A percentile compares a stretch with the other conserved stretches of the same genome.
Conservation (phyloP, 2,113 vertebrate species). For the Myrmecophaga tridactyla region DNA sequence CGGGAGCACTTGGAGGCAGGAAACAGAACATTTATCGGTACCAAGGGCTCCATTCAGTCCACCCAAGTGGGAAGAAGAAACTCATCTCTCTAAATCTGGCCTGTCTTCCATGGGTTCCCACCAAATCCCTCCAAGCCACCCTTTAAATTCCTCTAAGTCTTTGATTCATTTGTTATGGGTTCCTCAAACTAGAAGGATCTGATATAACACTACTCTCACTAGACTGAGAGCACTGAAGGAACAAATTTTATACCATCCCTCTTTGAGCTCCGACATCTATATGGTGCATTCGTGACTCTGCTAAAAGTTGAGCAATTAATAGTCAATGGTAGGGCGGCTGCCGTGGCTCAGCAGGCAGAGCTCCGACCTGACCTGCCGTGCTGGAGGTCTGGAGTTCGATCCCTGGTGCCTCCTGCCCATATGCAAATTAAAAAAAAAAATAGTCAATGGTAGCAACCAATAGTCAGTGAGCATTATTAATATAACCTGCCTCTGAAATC, state of each 20-base stretch:
- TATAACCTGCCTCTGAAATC: not conserved
- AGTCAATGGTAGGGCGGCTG: not conserved
- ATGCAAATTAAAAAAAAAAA: too few species aligned
- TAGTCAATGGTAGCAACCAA: not conserved
- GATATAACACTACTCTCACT: not conserved
- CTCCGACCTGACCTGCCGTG: too few species aligned
- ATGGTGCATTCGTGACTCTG: not conserved
- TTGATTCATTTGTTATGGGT: not conserved
- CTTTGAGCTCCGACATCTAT: not conserved
- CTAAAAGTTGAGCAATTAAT: not conserved
- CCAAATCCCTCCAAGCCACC: not conserved
- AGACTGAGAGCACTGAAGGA: not conserved
- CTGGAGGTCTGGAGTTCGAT: too few species aligned
- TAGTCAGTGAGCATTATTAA: not conserved
- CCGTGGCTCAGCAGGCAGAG: too few species aligned
- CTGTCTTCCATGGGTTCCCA: not conserved
- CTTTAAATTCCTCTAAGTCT: not conserved
- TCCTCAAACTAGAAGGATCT: not conserved
- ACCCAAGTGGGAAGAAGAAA: not conserved
- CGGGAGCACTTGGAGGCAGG: not conserved
- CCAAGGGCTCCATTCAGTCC: not conserved
- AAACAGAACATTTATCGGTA: not conserved
- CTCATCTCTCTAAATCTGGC: not conserved
- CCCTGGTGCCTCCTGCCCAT: too few species aligned
- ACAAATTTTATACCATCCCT: not conserved